These are phyloP conservation scores for Bergia puertoricense DNA, from an alignment of 92 coral and sea anemone species.

Conservation along the genomic window DNA sequence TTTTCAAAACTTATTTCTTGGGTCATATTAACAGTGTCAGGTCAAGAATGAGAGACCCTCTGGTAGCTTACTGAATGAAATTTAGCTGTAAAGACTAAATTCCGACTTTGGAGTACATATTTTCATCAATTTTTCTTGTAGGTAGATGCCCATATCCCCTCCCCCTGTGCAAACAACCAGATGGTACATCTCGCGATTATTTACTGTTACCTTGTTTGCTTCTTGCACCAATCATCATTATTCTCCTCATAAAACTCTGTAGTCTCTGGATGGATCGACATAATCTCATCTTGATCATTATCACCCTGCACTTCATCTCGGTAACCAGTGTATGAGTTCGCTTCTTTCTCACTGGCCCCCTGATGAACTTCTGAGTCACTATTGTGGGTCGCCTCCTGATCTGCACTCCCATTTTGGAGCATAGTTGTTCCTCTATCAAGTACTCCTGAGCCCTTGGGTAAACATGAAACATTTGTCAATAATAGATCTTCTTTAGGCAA, in stretches of 20 bases:
- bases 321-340: neutral
- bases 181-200: neutral
- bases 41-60: too few relatives aligned
- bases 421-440: neutral
- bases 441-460: neutral
- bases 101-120: too few relatives aligned
- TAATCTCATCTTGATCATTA: neutral
- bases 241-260: constrained; percentile 20
- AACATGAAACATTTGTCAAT: neutral
- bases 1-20: too few relatives aligned
- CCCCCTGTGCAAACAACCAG: too few relatives aligned
- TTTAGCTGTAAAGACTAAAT: too few relatives aligned
- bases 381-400: neutral
- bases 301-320: neutral
- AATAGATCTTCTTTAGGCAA: too few relatives aligned
- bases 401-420: neutral
- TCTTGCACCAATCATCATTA: neutral
- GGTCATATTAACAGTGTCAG: too few relatives aligned
- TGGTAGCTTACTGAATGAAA: too few relatives aligned
- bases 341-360: neutral
- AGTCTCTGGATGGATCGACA: neutral
- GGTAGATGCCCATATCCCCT: too few relatives aligned
- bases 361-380: neutral
- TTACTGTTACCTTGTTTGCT: neutral
- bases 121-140: too few relatives aligned